phyloP scores from a whole-genome alignment of 2,113 vertebrate species.

The Crypturellus undulatus region DNA sequence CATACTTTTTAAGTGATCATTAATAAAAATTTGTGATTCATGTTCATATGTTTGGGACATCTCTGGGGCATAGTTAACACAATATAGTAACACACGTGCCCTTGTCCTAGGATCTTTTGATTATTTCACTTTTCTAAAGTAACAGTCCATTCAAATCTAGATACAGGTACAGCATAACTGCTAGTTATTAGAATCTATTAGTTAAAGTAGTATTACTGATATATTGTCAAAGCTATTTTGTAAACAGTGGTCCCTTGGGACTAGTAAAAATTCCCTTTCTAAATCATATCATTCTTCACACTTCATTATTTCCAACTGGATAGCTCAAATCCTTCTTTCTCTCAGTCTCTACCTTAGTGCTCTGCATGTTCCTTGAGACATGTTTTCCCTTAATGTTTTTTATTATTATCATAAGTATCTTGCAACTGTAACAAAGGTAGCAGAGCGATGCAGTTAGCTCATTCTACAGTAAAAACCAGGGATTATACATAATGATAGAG shows the following conservation, averaged over 20 bases:
- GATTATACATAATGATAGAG: neutral
- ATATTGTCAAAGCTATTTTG: neutral
- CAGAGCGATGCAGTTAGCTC: neutral
- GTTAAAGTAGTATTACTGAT: neutral
- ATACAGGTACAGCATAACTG: neutral
- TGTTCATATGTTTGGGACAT: neutral
- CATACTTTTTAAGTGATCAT: neutral
- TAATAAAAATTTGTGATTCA: neutral
- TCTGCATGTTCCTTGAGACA: neutral
- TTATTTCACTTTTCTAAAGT: neutral
- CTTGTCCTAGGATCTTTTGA: neutral
- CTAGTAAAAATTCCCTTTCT: neutral
- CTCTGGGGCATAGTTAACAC: accelerated
- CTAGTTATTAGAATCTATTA: neutral
- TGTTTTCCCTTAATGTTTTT: neutral
- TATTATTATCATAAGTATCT: neutral
- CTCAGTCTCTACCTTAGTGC: neutral
- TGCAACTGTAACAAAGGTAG: neutral
- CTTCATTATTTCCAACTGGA: neutral
- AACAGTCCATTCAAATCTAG: neutral
- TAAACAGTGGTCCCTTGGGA: neutral
- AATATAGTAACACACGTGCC: neutral
- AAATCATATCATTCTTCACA: neutral
- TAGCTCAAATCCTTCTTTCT: neutral
- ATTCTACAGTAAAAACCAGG: neutral